Evolutionary conservation across 2,888 invertebrate genomes (phyloP).

Genomic region (Caenorhabditis sp.): DNA sequence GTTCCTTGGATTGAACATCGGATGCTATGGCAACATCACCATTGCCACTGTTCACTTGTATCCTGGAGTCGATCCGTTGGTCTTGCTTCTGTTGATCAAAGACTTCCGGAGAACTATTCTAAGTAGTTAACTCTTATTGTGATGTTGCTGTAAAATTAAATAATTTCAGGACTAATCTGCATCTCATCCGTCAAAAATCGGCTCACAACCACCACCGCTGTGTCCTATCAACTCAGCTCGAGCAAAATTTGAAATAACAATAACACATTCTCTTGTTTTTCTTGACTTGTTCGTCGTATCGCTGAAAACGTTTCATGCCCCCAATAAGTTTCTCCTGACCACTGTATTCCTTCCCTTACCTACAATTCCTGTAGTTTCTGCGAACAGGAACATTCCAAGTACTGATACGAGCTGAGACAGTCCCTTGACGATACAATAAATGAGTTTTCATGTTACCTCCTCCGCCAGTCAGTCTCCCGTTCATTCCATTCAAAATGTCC

Average conservation of each 20-base stretch:
- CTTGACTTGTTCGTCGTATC: neutral
- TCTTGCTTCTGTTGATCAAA: slow-evolving; percentile 32
- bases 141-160: too few species aligned
- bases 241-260: slow-evolving; percentile 16
- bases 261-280: too few species aligned
- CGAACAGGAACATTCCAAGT: too few species aligned
- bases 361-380: too few species aligned
- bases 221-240: slow-evolving; percentile 25
- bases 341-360: too few species aligned
- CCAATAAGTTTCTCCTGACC: too few species aligned
- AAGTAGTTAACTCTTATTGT: slow-evolving; percentile 9
- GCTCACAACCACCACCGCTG: neutral
- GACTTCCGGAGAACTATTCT: slow-evolving; percentile 39
- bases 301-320: too few species aligned
- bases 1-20: slow-evolving; percentile 42
- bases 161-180: slow-evolving; percentile 8
- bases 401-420: too few species aligned
- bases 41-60: slow-evolving; percentile 42
- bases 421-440: neutral
- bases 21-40: slow-evolving; percentile 49
- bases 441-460: too few species aligned
- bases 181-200: neutral
- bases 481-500: too few species aligned
- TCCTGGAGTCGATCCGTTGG: slow-evolving; percentile 51
- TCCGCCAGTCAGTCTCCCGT: too few species aligned